phyloP scores from a whole-genome alignment of 1,140 invertebrate genomes.

The Parasteatoda tepidariorum region DNA sequence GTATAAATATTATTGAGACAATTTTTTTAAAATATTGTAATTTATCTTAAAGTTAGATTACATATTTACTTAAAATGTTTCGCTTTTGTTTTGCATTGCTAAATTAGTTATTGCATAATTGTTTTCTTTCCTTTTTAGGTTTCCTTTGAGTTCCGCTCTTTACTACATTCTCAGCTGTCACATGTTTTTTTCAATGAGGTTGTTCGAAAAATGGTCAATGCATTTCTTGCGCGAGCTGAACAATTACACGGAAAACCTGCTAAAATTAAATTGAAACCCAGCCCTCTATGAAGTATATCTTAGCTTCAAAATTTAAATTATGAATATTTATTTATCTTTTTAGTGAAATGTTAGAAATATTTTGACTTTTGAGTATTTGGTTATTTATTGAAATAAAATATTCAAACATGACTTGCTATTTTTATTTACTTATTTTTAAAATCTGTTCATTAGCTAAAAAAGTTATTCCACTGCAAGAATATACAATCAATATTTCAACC shows the following conservation, averaged over 20 bases:
- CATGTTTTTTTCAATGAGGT: slow-evolving; percentile 97
- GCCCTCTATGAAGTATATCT: slow-evolving; percentile 25
- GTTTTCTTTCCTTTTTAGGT: slow-evolving; percentile 69
- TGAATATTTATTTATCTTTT: not conserved
- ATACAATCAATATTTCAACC: too few species aligned
- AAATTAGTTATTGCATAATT: not conserved
- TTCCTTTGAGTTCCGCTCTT: slow-evolving; percentile 88
- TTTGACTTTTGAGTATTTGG: not conserved
- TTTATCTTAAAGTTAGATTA: too few species aligned
- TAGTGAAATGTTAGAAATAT: not conserved
- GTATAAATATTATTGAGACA: too few species aligned
- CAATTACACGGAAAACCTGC: slow-evolving; percentile 81
- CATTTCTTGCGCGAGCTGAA: slow-evolving; percentile 87
- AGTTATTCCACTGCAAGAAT: too few species aligned
- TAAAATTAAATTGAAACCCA: slow-evolving; percentile 61
- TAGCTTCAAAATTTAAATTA: slow-evolving; percentile 28
- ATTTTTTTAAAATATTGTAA: too few species aligned
- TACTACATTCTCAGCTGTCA: slow-evolving; percentile 87
- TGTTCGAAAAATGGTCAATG: slow-evolving; percentile 93
- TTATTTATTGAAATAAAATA: not conserved
- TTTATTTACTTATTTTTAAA: too few species aligned
- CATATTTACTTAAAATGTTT: too few species aligned
- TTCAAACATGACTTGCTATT: not conserved
- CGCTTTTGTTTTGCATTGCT: too few species aligned
- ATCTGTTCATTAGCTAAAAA: too few species aligned